Evolutionary conservation across 2,797 vertebrate species (phyloP).

Genomic region (Phalanger gymnotis): DNA sequence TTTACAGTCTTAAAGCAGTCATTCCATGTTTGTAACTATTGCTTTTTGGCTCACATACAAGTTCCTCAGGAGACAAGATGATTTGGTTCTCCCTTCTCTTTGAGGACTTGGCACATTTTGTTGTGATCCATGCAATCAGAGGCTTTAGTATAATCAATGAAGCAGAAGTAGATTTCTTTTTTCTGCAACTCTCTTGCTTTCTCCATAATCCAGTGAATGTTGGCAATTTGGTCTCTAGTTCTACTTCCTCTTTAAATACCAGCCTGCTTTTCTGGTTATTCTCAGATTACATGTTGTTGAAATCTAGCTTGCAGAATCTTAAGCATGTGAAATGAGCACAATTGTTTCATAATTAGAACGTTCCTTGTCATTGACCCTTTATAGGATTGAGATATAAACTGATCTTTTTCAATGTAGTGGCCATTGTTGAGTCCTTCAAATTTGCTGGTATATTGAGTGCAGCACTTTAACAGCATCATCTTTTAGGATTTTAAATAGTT

Average conservation of each 20-base stretch:
- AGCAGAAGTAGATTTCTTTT: too few species aligned
- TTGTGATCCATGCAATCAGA: too few species aligned
- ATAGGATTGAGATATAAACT: not conserved
- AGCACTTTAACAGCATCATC: not conserved
- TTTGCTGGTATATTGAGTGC: not conserved
- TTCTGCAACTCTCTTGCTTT: too few species aligned
- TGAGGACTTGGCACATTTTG: too few species aligned
- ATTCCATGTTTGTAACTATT: not conserved
- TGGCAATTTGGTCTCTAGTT: not conserved
- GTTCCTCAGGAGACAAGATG: not conserved
- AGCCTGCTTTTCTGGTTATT: not conserved
- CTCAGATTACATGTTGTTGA: not conserved
- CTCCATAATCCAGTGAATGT: too few species aligned
- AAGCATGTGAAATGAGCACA: not conserved
- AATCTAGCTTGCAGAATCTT: not conserved
- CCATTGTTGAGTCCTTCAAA: not conserved
- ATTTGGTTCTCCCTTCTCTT: too few species aligned
- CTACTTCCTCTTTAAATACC: not conserved
- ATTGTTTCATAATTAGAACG: not conserved
- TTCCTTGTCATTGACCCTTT: not conserved
- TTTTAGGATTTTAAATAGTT: not conserved
- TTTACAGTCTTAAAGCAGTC: not conserved
- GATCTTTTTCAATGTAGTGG: not conserved
- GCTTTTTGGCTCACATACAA: not conserved
- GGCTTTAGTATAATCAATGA: too few species aligned